Evolutionary conservation across 2,797 vertebrate genomes (phyloP), one percentile per base, ranked within the genome.

Genomic region (Onychomys torridus): DNA sequence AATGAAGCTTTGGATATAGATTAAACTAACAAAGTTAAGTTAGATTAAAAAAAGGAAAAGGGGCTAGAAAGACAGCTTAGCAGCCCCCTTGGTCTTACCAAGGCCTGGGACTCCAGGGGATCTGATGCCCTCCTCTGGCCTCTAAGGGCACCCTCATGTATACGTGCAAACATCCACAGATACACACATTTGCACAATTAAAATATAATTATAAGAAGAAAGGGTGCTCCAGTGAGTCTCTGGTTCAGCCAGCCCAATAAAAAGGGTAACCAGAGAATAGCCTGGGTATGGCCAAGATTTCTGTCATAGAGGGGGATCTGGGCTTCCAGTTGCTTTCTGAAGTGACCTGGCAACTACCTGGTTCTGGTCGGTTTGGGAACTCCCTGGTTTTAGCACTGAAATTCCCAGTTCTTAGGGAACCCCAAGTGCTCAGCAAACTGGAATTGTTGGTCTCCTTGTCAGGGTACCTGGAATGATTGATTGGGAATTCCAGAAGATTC

Each of bases 401-500:
- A 89, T 94, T 67, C 67, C 69, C 83, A 46, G 1, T 0, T 57
- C 52, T 61, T 2, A 40, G 63, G 92, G 78, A 88, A 95, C 82
- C 85, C 85, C 94, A 37, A 14, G 49, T 29, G 11, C 85, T 52
- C 46, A 55, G 85, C 21, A 69, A 69, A 67, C 61, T 61, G 32
- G 63, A 19, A 34, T 34, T 29, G 52, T 6, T 46, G 76, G 69
- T 19, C 46, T 67, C 52, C 83, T 84, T 77, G 32, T 19, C 40
- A 65, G 71, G 19, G 52, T 57, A n/a, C 27, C 76, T n/a, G 9
- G 37, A 25, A 2, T n/a, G 77, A 40, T 69, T 34, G 25, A 52
- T 65, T 89, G 92, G 65, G 81, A 81, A 89, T 89, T 85, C 85
- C 78, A 49, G 92, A 92, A 95, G 19, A 52, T 63, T 73, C 49